Evolutionary conservation across 2,888 invertebrate genomes (phyloP).

Genomic region (Harpagoxenus sublaevis): DNA sequence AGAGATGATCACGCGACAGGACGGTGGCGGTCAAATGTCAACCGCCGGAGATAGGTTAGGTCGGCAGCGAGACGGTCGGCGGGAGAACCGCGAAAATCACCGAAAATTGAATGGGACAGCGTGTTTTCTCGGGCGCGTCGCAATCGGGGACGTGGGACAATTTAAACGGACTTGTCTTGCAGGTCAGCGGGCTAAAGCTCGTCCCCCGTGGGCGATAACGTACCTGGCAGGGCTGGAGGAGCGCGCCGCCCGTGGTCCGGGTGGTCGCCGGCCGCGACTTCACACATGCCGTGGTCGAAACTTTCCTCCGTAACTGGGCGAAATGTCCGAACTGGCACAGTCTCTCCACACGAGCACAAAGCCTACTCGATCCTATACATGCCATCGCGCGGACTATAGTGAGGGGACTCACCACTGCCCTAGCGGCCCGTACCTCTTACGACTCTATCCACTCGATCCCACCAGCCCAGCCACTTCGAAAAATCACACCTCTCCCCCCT

Average conservation of each 20-base stretch:
- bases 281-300: conserved; percentile 89
- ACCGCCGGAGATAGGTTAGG: conserved; percentile 31
- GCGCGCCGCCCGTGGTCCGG: conserved; percentile 84
- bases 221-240: conserved; percentile 86
- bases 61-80: not conserved
- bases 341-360: conserved; percentile 94
- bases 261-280: conserved; percentile 90
- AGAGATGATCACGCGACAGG: not conserved
- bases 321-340: conserved; percentile 92
- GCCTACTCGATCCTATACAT: conserved; percentile 93
- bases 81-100: not conserved
- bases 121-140: not conserved
- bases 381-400: conserved; percentile 94
- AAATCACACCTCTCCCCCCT: conserved; percentile 40
- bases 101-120: conserved; percentile 18
- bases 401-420: conserved; percentile 84
- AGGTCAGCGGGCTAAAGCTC: not conserved
- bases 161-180: not conserved
- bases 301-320: conserved; percentile 89
- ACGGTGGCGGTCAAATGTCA: not conserved
- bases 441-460: conserved; percentile 73
- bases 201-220: not conserved
- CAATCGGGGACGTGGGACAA: not conserved
- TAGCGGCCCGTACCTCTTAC: conserved; percentile 80
- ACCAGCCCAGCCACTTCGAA: conserved; percentile 65